Conservation (phyloP, 2,113 vertebrate genomes). For the Cinclus mexicanus region DNA sequence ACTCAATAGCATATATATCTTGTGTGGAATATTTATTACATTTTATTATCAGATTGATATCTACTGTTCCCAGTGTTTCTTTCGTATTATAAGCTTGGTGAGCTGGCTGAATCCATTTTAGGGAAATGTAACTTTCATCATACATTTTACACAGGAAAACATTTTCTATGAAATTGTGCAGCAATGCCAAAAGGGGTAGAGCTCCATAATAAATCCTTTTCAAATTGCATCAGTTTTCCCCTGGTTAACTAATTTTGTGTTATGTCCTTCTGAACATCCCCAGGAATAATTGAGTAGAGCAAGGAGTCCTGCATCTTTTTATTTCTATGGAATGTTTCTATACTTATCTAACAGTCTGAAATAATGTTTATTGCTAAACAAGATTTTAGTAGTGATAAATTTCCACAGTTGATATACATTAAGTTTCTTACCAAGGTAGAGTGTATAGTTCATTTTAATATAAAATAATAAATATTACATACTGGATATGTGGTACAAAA, state of each 20-base stretch:
- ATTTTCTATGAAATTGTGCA: not conserved
- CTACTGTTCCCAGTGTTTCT: not conserved
- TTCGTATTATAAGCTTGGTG: not conserved
- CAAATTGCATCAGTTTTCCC: not conserved
- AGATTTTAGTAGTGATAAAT: constrained; percentile 11
- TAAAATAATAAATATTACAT: not conserved
- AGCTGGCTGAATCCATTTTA: not conserved
- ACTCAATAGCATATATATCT: not conserved
- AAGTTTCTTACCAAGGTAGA: constrained; percentile 4
- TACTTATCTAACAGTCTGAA: not conserved
- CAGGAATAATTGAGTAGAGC: not conserved
- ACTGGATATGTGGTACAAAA: not conserved
- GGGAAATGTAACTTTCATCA: not conserved
- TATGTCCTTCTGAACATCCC: not conserved
- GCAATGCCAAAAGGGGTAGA: not conserved
- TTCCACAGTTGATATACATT: not conserved
- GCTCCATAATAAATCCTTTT: not conserved
- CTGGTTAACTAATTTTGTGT: not conserved
- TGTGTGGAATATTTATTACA: not conserved
- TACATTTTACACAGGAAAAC: not conserved
- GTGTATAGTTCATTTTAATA: not conserved
- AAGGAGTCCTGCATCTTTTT: not conserved
- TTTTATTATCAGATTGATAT: not conserved
- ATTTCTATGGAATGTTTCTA: not conserved
- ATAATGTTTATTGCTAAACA: not conserved